These are phyloP conservation scores for Xenus cinereus DNA, from an alignment of 2,113 vertebrate species.

Conservation along the genomic window DNA sequence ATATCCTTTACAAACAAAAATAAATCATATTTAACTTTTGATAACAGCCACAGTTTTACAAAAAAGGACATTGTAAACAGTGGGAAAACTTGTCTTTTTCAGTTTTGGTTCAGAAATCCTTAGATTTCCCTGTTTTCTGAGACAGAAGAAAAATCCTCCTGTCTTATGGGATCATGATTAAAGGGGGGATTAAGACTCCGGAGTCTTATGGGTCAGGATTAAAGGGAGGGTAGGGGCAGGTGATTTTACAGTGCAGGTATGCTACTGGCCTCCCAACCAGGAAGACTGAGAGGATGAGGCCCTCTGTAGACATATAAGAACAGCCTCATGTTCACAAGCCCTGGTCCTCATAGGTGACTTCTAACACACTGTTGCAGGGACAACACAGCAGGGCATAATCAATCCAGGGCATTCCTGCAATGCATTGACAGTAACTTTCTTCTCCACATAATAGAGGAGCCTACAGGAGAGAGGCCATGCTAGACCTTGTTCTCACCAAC, in stretches of 20 bases:
- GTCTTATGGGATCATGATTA: not conserved
- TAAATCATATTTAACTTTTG: not conserved
- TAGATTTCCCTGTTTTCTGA: not conserved
- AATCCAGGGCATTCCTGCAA: not conserved
- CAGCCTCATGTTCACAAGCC: not conserved
- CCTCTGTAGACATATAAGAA: not conserved
- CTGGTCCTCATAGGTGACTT: not conserved
- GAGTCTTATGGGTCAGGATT: not conserved
- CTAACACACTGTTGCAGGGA: not conserved
- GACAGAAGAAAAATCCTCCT: not conserved
- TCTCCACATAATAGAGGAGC: not conserved
- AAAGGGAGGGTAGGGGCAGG: not conserved
- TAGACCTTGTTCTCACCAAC: not conserved
- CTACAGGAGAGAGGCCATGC: not conserved
- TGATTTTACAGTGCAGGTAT: not conserved
- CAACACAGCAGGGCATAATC: not conserved
- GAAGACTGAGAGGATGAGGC: not conserved
- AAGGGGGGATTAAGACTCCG: not conserved
- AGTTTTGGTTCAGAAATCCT: not conserved
- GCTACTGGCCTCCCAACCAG: not conserved
- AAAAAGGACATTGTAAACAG: not conserved
- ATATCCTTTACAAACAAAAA: not conserved
- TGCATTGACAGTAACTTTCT: not conserved
- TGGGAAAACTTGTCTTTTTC: not conserved
- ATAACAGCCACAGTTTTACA: not conserved